These are phyloP conservation scores for Halocynthia aurantium DNA, from an alignment of 23 tunicate genomes.

Conservation along the genomic window DNA sequence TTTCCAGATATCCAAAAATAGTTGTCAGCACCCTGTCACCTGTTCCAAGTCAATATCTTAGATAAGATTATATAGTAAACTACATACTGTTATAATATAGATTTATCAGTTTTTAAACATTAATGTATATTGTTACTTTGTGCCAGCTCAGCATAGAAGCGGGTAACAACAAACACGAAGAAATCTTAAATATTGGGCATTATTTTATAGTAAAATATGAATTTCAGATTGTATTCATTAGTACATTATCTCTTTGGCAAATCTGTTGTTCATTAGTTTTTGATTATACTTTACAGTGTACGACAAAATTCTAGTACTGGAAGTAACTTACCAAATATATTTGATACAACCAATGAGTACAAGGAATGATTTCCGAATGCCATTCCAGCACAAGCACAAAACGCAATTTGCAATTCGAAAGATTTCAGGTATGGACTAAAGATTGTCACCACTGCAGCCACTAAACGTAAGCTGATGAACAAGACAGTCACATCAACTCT, in stretches of 20 bases:
- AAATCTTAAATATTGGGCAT: no score
- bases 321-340: slow-evolving; percentile 44
- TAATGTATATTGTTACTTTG: no score
- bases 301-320: not conserved
- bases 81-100: no score
- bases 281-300: no score
- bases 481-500: slow-evolving; percentile 7
- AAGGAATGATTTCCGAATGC: slow-evolving; percentile 52
- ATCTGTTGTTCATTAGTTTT: no score
- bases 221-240: no score
- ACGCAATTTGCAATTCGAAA: slow-evolving; percentile 19
- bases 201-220: no score
- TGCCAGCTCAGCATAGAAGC: no score
- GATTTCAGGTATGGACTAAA: slow-evolving; percentile 34
- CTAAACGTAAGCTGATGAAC: slow-evolving; percentile 24
- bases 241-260: no score
- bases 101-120: no score
- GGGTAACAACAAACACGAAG: no score
- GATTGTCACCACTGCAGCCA: slow-evolving; percentile 24
- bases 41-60: not conserved
- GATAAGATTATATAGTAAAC: no score
- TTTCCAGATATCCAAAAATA: slow-evolving; percentile 32
- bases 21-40: slow-evolving; percentile 25
- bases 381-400: slow-evolving; percentile 29
- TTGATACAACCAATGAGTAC: slow-evolving; percentile 33